Base-by-base conservation (phyloP, 2,797 vertebrate genomes). In the Acridotheres tristis region DNA sequence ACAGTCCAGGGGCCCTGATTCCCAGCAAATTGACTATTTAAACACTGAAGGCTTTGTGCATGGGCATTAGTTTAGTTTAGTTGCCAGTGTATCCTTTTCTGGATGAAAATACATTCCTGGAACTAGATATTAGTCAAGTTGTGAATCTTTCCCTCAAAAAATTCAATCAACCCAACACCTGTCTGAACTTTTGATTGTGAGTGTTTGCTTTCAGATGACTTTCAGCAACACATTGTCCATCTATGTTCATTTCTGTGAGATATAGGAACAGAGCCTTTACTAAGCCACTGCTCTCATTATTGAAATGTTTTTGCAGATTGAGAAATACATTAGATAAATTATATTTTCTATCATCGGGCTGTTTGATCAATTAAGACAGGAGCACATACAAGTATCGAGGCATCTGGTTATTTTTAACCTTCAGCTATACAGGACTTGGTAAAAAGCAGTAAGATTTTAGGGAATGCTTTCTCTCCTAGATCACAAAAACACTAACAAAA, bases 241-340 rank as follows among this genome's bases (percentile, higher is more conserved):
- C 62, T 61, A 30, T 1, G 9, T 23, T 75, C 40, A 29, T 12
- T 40, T 72, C 62, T 38, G 38, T 9, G 50, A 87, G 50, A 43
- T 40, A 38, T 1, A 11, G 48, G 25, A 54, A 50, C 25, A n/a
- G 4, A 51, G 10, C 10, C 53, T 87, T 83, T 66, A 58, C 17
- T 22, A 53, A 82, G 50, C 29, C 45, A 79, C 23, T 10, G 27
- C 5, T 80, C 53, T 71, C 82, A 68, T 54, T 57, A 94, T 16
- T 42, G n/a, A 78, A 86, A 72, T 66, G 30, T 5, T 93, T 78
- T 48, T 92, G 21, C 26, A 67, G 47, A 77, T 57, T 61, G 68
- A 90, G 50, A 88, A 82, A 73, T 54, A 54, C 34, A 58, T 71
- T 61, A 87, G 59, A 84, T 38, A 74, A 95, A 94, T 85, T 54